phyloP scores from a whole-genome alignment of 1,140 invertebrate species.

The Drosophila jambulina region DNA sequence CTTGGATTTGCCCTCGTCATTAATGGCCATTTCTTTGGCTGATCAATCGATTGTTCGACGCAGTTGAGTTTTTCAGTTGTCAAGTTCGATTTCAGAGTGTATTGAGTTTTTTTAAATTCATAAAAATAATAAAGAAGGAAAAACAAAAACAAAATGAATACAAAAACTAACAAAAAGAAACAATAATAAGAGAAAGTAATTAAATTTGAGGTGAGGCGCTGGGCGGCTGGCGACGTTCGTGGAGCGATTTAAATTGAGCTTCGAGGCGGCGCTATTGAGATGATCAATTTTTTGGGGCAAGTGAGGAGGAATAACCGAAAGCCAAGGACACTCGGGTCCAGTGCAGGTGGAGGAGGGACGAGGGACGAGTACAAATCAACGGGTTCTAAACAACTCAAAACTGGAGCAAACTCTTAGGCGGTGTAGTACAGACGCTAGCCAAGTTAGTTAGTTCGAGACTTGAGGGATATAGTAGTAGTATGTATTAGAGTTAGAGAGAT shows the following conservation, averaged over 20 bases:
- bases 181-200: constrained; percentile 11
- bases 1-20: constrained; percentile 39
- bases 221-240: constrained; percentile 41
- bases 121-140: constrained; percentile 1
- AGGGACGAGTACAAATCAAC: constrained; percentile 30
- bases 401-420: constrained; percentile 71
- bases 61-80: constrained; percentile 34
- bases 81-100: constrained; percentile 31
- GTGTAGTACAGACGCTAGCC: constrained; percentile 72
- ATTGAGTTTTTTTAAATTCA: constrained; percentile 34
- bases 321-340: constrained; percentile 24
- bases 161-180: constrained; percentile 24
- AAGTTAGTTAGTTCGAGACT: constrained; percentile 54
- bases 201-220: constrained; percentile 38
- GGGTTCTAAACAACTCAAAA: constrained; percentile 36
- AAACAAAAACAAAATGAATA: constrained; percentile 5
- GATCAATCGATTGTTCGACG: constrained; percentile 20
- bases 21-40: constrained; percentile 28
- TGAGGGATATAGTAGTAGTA: constrained; percentile 29
- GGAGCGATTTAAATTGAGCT: constrained; percentile 32
- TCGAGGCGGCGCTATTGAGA: constrained; percentile 49
- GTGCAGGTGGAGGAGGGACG: constrained; percentile 19
- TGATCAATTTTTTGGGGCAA: constrained; percentile 7
- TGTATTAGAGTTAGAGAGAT: constrained; percentile 25
- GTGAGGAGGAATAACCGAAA: constrained; percentile 20